phyloP scores from a whole-genome alignment of 2,888 invertebrate species.

The Scaptomyza cyrtandrae region DNA sequence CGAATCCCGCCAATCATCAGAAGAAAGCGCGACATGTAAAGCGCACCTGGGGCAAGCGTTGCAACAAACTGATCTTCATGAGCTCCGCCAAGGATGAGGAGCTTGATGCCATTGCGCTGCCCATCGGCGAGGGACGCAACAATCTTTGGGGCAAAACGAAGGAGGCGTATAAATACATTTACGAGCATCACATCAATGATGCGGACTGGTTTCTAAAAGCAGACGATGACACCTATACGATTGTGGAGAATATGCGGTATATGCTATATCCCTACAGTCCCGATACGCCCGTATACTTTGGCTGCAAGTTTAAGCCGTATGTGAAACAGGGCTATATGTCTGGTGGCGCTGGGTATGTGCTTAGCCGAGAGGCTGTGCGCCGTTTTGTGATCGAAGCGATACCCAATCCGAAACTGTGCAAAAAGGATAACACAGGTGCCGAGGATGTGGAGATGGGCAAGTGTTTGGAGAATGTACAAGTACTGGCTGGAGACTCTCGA shows the following conservation, averaged over 20 bases:
- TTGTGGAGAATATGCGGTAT: slow-evolving; percentile 97
- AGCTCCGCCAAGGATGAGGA: slow-evolving; percentile 90
- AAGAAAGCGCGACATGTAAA: slow-evolving; percentile 96
- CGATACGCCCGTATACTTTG: slow-evolving; percentile 93
- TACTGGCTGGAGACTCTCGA: slow-evolving; percentile 95
- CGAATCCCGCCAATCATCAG: slow-evolving; percentile 94
- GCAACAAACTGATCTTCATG: slow-evolving; percentile 95
- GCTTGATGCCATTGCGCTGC: slow-evolving; percentile 92
- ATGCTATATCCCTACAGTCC: slow-evolving; percentile 92
- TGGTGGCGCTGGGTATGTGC: slow-evolving; percentile 96
- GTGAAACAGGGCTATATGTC: slow-evolving; percentile 93
- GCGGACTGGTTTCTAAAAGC: slow-evolving; percentile 99
- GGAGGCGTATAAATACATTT: slow-evolving; percentile 95
- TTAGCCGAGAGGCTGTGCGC: slow-evolving; percentile 92
- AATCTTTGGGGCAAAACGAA: slow-evolving; percentile 99
- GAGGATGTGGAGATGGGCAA: slow-evolving; percentile 87
- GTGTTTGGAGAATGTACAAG: slow-evolving; percentile 92
- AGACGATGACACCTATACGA: slow-evolving; percentile 98
- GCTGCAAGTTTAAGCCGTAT: slow-evolving; percentile 94
- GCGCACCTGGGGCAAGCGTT: slow-evolving; percentile 97
- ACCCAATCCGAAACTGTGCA: slow-evolving; percentile 86
- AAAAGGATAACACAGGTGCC: slow-evolving; percentile 85
- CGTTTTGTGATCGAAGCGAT: slow-evolving; percentile 91
- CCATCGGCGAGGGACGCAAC: slow-evolving; percentile 95
- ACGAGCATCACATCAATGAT: slow-evolving; percentile 92